phyloP scores from a whole-genome alignment of 2,888 invertebrate species.

The Tortricodes alternella region DNA sequence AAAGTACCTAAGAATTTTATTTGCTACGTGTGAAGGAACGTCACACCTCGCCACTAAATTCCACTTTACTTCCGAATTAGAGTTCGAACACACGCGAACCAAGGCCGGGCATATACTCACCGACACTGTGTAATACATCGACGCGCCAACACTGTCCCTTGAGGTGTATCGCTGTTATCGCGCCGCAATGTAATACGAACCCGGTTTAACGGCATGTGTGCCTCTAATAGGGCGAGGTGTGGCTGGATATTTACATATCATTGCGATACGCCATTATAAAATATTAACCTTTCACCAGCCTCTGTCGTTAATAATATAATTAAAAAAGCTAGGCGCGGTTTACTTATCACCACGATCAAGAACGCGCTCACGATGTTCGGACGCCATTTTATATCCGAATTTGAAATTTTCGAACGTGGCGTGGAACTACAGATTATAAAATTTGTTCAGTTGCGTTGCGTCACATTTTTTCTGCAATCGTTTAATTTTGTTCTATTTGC shows the following conservation, averaged over 20 bases:
- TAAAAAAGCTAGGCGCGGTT: constrained; percentile 79
- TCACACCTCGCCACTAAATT: constrained; percentile 71
- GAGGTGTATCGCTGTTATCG: no score
- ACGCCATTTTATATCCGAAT: constrained; percentile 14
- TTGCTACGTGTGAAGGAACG: constrained; percentile 50
- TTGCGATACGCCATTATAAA: constrained; percentile 81
- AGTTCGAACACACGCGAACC: constrained; percentile 71
- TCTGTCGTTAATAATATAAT: constrained; percentile 81
- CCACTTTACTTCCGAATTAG: constrained; percentile 74
- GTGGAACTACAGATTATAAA: not conserved
- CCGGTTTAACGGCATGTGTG: no score
- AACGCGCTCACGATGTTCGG: constrained; percentile 33
- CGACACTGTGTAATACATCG: no score
- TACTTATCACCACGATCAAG: constrained; percentile 75
- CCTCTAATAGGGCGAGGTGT: constrained; percentile 70
- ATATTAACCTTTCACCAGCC: constrained; percentile 77
- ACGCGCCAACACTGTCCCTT: no score
- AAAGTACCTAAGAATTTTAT: constrained; percentile 39
- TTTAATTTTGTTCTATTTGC: no score
- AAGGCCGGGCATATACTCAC: no score
- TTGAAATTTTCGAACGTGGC: constrained; percentile 26
- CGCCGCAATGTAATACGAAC: no score
- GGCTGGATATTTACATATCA: constrained; percentile 81
- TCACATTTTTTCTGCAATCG: no score
- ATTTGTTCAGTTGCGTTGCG: not conserved